Evolutionary conservation across 2,113 vertebrate species (phyloP), one percentile per base, ranked within the genome.

Genomic region (Sylvietta virens): DNA sequence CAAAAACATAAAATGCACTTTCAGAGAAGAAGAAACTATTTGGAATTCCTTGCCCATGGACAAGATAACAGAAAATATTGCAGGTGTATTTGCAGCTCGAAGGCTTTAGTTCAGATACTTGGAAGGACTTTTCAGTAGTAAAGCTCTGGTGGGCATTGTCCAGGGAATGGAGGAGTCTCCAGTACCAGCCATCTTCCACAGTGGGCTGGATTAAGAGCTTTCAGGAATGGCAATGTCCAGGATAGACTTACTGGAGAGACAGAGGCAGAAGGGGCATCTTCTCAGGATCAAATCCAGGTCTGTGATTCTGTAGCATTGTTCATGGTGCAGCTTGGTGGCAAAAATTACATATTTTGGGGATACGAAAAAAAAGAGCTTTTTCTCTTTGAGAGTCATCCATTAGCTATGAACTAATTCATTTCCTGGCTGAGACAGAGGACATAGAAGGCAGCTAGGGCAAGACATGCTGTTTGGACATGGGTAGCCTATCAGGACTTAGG

Each of bases 161-260:
- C 24, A 64, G 44, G 56, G 31, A 80, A 72, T 53, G 37, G 22
- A 40, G 10, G 22, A 48, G 17, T 72, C 31, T 88, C 28, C n/a
- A 65, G 48, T 18, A 60, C 24, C 17, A 72, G 23, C 40, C 37
- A 24, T 77, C 50, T 88, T 83, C 62, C 58, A 65, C 31, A 65
- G 15, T 15, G 74, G 44, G 6, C 61, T 78, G 61, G 42, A 74
- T 87, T 35, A 87, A 66, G 23, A 76, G 28, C 45, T 77, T 12
- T 83, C 22, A 70, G 62, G 66, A 83, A 11, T 4, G 1, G 10
- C 70, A 76, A n/a, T 66, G 16, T 42, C 61, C 87, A 81, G 51
- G n/a, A 78, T 39, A 71, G 37, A 76, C 22, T 30, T 13, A 16
- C 14, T 0, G 0, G 64, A 50, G n/a, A 45, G 24, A 64, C 18